phyloP scores from a whole-genome alignment of 2,888 invertebrate genomes.

The Limnephilus auricula region DNA sequence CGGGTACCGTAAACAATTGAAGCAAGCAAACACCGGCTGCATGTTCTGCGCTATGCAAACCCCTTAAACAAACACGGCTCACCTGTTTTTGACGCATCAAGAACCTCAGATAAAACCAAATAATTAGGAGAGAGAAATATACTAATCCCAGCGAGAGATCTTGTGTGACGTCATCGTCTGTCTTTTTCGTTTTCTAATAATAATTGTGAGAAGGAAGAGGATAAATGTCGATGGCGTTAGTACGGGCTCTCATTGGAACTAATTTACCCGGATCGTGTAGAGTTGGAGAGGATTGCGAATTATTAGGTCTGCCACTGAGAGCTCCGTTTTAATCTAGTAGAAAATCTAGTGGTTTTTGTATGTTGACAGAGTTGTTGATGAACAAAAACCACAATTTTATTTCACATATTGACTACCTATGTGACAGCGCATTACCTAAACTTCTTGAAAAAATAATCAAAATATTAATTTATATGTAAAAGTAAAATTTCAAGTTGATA shows the following conservation, averaged over 20 bases:
- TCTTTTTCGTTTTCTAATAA: too few relatives aligned
- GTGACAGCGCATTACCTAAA: background rate
- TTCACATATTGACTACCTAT: background rate
- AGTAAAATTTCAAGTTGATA: too few relatives aligned
- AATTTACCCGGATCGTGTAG: too few relatives aligned
- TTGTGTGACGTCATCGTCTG: too few relatives aligned
- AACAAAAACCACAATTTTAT: background rate
- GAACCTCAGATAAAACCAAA: background rate
- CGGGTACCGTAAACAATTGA: background rate
- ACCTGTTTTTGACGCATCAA: background rate
- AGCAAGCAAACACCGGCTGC: background rate
- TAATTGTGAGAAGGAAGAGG: too few relatives aligned
- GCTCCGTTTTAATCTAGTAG: background rate
- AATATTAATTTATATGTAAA: too few relatives aligned
- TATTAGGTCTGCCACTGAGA: background rate
- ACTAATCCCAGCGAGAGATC: too few relatives aligned
- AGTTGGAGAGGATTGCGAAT: too few relatives aligned
- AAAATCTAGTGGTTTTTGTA: background rate
- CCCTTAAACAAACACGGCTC: background rate
- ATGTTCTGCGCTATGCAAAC: background rate
- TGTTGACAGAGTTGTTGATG: background rate
- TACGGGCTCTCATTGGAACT: too few relatives aligned
- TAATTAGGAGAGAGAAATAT: background rate
- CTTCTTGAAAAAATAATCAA: background rate
- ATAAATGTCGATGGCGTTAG: too few relatives aligned